Percentiles rank a stretch among this genome's conserved stretches.
phyloP scores from a whole-genome alignment of 2,888 invertebrate species.

The Cecidostiba fungosa region DNA sequence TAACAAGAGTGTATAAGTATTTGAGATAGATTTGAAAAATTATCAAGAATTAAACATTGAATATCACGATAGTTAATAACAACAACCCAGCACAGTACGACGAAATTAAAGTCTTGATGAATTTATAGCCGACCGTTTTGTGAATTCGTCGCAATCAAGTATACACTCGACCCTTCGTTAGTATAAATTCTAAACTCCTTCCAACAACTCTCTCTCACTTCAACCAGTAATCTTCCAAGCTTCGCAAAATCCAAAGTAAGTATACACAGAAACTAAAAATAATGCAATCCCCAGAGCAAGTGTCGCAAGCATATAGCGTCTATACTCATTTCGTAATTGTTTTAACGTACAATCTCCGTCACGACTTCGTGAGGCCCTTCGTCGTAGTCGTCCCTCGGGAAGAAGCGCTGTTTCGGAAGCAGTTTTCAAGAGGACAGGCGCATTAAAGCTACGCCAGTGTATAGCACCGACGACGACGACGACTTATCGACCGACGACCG shows the following conservation, averaged over 20 bases:
- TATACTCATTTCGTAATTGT: slow-evolving; percentile 10
- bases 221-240: no score
- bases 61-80: no score
- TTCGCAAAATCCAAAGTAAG: no score
- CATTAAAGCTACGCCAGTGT: background rate
- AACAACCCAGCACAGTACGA: no score
- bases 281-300: background rate
- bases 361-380: background rate
- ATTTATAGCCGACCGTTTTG: no score
- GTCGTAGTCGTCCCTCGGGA: background rate
- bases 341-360: slow-evolving; percentile 46
- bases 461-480: slow-evolving; percentile 15
- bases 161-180: no score
- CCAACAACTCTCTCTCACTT: no score
- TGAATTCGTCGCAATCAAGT: no score
- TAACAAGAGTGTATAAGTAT: background rate
- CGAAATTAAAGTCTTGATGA: no score
- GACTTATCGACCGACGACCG: slow-evolving; percentile 53
- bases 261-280: no score
- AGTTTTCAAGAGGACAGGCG: background rate
- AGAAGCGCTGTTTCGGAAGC: background rate
- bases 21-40: background rate
- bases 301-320: background rate
- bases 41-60: no score
- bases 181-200: no score